These are phyloP conservation scores for Trypoxylon attenuatum DNA, from an alignment of 2,888 invertebrate genomes.

Conservation along the genomic window DNA sequence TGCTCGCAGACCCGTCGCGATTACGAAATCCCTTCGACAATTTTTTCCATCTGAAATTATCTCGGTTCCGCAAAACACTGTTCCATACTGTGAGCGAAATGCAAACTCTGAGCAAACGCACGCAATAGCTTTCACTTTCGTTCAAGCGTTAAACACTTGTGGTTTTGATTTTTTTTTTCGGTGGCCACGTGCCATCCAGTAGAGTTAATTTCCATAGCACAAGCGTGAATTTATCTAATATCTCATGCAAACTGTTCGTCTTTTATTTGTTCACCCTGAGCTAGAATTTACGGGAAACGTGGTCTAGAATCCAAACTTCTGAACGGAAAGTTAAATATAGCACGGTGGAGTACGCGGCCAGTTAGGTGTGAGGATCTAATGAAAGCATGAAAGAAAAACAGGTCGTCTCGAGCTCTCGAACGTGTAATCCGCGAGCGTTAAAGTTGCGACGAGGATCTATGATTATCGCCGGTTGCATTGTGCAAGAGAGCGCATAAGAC, in stretches of 20 bases:
- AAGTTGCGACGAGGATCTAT: neutral
- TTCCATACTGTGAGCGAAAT: neutral
- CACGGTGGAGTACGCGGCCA: no score
- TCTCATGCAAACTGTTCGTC: no score
- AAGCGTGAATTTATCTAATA: no score
- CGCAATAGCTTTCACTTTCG: neutral
- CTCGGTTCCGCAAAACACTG: neutral
- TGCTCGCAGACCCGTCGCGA: neutral
- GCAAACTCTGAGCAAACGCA: neutral
- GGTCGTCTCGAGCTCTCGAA: neutral
- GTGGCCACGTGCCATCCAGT: no score
- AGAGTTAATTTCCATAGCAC: no score
- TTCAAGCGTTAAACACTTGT: neutral
- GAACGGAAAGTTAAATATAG: no score
- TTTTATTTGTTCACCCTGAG: neutral
- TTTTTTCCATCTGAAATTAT: neutral
- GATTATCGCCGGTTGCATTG: neutral
- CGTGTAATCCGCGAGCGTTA: neutral
- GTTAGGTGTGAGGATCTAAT: no score
- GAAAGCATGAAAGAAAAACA: no score
- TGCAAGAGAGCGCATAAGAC: neutral
- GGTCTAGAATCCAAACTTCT: no score
- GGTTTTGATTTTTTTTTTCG: no score
- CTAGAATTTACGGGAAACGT: neutral
- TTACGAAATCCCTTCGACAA: neutral